Percentiles rank a stretch among this genome's conserved stretches.
phyloP scores from a whole-genome alignment of 2,113 vertebrate genomes.

The Petrocephalus zakoni region DNA sequence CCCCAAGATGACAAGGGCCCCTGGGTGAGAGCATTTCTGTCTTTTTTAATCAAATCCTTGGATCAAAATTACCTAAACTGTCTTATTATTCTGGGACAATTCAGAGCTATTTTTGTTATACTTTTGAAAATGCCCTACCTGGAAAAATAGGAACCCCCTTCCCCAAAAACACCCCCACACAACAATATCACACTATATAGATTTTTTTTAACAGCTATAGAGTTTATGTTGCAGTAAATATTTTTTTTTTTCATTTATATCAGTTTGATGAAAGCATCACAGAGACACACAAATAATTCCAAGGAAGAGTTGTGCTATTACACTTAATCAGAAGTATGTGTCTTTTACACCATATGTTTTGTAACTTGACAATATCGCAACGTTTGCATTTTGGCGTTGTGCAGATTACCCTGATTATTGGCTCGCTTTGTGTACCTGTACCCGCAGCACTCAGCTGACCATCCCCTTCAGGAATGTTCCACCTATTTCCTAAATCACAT shows the following conservation, averaged over 20 bases:
- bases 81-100: not conserved
- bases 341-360: slow-evolving; percentile 28
- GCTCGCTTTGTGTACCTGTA: not conserved
- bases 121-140: slow-evolving; percentile 43
- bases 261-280: slow-evolving; percentile 50
- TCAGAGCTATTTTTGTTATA: not conserved
- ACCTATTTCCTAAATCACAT: not conserved
- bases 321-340: slow-evolving; percentile 46
- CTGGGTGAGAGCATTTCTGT: slow-evolving; percentile 37
- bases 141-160: slow-evolving; percentile 59
- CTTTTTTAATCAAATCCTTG: slow-evolving; percentile 36
- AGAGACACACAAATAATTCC: slow-evolving; percentile 41
- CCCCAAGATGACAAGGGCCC: slow-evolving; percentile 40
- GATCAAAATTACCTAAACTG: slow-evolving; percentile 32
- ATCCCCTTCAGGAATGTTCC: not conserved
- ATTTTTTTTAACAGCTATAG: slow-evolving; percentile 45
- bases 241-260: slow-evolving; percentile 41
- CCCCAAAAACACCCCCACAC: slow-evolving; percentile 56
- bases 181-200: slow-evolving; percentile 59
- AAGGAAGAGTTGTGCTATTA: slow-evolving; percentile 63
- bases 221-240: slow-evolving; percentile 37
- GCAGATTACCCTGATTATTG: slow-evolving; percentile 6
- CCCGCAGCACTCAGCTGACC: not conserved
- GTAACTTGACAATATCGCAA: not conserved
- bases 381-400: not conserved